phyloP scores from a whole-genome alignment of 2,888 invertebrate genomes.

The Cantharis rufa region DNA sequence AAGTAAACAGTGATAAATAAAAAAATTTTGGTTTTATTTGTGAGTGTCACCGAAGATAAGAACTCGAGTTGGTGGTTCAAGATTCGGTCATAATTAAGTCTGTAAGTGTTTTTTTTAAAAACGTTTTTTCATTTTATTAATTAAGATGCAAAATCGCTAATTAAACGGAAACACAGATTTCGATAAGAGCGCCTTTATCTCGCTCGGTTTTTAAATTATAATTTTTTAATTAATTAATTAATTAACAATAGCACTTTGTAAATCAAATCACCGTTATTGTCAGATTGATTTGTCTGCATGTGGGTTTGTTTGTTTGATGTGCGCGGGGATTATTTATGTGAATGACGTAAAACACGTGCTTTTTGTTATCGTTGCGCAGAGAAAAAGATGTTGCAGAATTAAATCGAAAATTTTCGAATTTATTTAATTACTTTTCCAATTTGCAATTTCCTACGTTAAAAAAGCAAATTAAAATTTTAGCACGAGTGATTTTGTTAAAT shows the following conservation, averaged over 20 bases:
- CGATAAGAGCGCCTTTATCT: background rate
- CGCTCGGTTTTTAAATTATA: background rate
- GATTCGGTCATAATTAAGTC: background rate
- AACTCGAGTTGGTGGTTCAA: background rate
- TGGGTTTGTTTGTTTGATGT: background rate
- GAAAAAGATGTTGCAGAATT: constrained; percentile 7
- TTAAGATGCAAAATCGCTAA: background rate
- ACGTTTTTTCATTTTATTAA: background rate
- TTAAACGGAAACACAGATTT: background rate
- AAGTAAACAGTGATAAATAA: constrained; percentile 17
- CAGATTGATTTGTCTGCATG: background rate
- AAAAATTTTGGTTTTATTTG: constrained; percentile 21
- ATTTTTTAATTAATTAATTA: background rate
- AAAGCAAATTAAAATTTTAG: constrained; percentile 20
- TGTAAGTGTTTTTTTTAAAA: background rate
- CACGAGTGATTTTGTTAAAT: constrained; percentile 29
- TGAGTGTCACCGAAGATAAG: constrained; percentile 14
- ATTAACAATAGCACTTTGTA: background rate
- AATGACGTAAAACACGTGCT: constrained; percentile 29
- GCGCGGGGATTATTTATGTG: constrained; percentile 5
- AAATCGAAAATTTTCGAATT: background rate
- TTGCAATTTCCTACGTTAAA: background rate
- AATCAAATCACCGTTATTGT: background rate
- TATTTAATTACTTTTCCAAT: background rate
- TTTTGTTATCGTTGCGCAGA: constrained; percentile 27